Conservation (phyloP, 2,888 invertebrate species). For the Anoplius nigerrimus region DNA sequence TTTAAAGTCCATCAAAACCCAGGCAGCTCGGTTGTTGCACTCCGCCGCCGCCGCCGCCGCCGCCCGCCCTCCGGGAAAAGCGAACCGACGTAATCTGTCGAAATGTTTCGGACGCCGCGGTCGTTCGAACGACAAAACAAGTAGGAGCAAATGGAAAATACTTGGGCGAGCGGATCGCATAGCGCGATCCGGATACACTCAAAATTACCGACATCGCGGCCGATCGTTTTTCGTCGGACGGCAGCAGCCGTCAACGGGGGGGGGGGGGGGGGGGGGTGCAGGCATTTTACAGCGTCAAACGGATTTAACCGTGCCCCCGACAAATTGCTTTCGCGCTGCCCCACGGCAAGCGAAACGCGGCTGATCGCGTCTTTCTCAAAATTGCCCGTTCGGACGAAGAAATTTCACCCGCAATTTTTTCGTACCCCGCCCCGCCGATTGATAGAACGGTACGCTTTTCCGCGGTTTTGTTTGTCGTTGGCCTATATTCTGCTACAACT, state of each 20-base stretch:
- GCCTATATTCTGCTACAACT: too few species aligned
- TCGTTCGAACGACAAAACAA: constrained; percentile 21
- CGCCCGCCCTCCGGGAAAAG: too few species aligned
- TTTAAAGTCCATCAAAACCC: constrained; percentile 22
- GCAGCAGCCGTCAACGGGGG: constrained; percentile 20
- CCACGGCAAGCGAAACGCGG: too few species aligned
- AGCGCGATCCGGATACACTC: constrained; percentile 14
- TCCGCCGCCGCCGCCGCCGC: background rate
- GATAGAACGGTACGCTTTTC: too few species aligned
- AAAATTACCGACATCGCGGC: constrained; percentile 28
- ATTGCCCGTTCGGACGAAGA: too few species aligned
- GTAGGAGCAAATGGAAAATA: constrained; percentile 31
- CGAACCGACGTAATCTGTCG: constrained; percentile 3
- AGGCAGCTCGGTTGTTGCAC: background rate
- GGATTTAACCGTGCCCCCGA: too few species aligned
- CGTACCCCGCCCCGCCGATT: too few species aligned
- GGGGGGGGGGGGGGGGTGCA: too few species aligned
- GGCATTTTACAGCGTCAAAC: constrained; percentile 15
- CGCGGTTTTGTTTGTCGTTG: too few species aligned
- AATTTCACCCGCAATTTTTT: too few species aligned
- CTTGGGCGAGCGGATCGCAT: constrained; percentile 17
- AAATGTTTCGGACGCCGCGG: constrained; percentile 22
- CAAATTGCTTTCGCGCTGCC: too few species aligned
- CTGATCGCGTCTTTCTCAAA: too few species aligned
- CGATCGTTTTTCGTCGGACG: constrained; percentile 33